These are phyloP conservation scores for Bombyx mandarina DNA, from an alignment of 1,140 invertebrate species.

Conservation along the genomic window DNA sequence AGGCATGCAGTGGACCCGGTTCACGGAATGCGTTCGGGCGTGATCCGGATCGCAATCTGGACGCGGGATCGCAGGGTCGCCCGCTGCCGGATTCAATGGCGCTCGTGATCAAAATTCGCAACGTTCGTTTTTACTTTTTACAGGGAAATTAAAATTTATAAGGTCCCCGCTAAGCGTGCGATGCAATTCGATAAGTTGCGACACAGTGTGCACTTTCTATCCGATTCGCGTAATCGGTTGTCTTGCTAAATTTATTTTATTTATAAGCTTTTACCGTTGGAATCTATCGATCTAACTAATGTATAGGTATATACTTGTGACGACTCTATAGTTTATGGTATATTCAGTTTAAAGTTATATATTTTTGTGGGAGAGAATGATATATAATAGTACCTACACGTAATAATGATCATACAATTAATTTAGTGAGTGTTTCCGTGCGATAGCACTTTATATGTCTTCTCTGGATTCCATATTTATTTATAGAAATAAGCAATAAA, in stretches of 20 bases:
- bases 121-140: conserved; percentile 3
- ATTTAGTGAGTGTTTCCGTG: too few relatives aligned
- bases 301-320: too few relatives aligned
- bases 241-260: neutral
- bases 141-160: conserved; percentile 3
- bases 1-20: conserved; percentile 22
- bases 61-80: conserved; percentile 22
- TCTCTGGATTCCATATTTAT: too few relatives aligned
- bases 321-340: too few relatives aligned
- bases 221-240: conserved; percentile 2
- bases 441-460: too few relatives aligned
- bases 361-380: too few relatives aligned
- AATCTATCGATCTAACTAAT: too few relatives aligned
- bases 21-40: conserved; percentile 38
- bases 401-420: too few relatives aligned
- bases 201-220: conserved; percentile 4
- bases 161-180: conserved; percentile 4
- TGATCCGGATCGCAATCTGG: conserved; percentile 2
- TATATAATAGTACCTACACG: too few relatives aligned
- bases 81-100: conserved; percentile 16
- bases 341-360: too few relatives aligned
- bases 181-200: conserved; percentile 2
- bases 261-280: too few relatives aligned
- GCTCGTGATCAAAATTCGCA: conserved; percentile 3
- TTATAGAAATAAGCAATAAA: too few relatives aligned